Base-by-base conservation (phyloP, 2,797 vertebrate species). In the Sebastes oblongus region DNA sequence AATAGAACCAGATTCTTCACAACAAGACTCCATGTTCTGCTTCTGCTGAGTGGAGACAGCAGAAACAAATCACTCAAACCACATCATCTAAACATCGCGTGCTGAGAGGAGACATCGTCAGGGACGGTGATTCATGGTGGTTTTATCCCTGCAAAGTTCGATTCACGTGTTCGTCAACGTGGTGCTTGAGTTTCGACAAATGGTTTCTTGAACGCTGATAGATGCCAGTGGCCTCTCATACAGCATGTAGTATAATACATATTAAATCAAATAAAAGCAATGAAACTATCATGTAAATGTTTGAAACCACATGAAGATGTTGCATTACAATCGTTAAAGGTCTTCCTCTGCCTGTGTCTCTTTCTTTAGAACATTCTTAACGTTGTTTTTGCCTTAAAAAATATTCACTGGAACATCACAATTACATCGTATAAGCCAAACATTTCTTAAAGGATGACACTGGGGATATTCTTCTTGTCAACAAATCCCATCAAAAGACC, bases 11-110 rank as follows among this genome's bases (percentile, higher is more conserved):
- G 73, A 80, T 58, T 70, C 60, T 81, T 81, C 61, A 42, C 66
- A 76, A 66, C 50, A 6, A 83, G 64, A 8, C 67, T 81, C 62
- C 54, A 2, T 64, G 72, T 86, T 78, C 69, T 62, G 14, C 58
- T 80, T 77, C 69, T 62, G 74, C 77, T 42, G 75, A 70, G 61
- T 0, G 12, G 66, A 76, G 20, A 72, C 77, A 64, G 76, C 60
- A 39, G 39, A 54, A 32, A 66, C 3, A 30, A 34, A 24, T 36
- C 29, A 6, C 10, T 58, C 56, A 68, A 27, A 77, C 29, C 58
- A 25, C 61, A 29, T 66, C 61, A 27, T 36, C 55, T 58, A 66
- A 75, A 80, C 66, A 54, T 12, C 0, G 52, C 54, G 27, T 71
- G 72, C 72, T 46, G 74, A 66, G 62, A 39, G 60, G 36, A 81